Evolutionary conservation across 1,140 invertebrate species (phyloP), one percentile per base, ranked within the genome.

Genomic region (Hydropsyche tenuis): DNA sequence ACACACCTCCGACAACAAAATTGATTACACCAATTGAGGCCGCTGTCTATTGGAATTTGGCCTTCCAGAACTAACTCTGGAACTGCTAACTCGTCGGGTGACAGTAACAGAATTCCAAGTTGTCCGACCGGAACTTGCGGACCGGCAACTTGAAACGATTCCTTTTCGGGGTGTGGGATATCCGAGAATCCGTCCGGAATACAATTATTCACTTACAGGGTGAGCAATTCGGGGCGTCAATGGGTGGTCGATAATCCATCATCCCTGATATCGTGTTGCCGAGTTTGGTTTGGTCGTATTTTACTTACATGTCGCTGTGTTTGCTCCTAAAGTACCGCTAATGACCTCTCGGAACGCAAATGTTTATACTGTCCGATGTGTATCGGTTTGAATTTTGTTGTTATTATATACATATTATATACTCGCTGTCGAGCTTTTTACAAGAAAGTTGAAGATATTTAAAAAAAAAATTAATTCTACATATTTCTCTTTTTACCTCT

Each of bases 81-180:
- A 51, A 66, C 23, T 46, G 48, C 16, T 53, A 65, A 64, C 62
- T 71, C 25, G 69, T 16, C 46, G 53, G 62, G 73, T 74, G 75
- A 73, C 73, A 74, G 73, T 69, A 65, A 42, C 75, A 64, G 75
- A 74, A 73, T 74, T 70, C 73, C 62, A 77, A 72, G 60, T 74
- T 74, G 43, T 48, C 43, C 70, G 45, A 65, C 20, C 66, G 48
- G 56, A 27, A 27, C 43, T 42, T 42, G 63, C 63, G n/a, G n/a
- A n/a, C 48, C 48, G 48, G 56, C 22, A 70, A 46, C 68, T 42
- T 60, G 56, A 53, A 53, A 20, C 30, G 30, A 37, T 37, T 37
- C 30, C 30, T 3, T 5, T n/a, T n/a, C 46, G 20, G 23, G 12
- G 27, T 27, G 27, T 3, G 60, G 30, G 30, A 37, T 3, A 37